Percentiles rank a stretch among this genome's conserved stretches.
Evolutionary conservation across 2,888 invertebrate genomes (phyloP).

Genomic region (Mallateleia sp.): DNA sequence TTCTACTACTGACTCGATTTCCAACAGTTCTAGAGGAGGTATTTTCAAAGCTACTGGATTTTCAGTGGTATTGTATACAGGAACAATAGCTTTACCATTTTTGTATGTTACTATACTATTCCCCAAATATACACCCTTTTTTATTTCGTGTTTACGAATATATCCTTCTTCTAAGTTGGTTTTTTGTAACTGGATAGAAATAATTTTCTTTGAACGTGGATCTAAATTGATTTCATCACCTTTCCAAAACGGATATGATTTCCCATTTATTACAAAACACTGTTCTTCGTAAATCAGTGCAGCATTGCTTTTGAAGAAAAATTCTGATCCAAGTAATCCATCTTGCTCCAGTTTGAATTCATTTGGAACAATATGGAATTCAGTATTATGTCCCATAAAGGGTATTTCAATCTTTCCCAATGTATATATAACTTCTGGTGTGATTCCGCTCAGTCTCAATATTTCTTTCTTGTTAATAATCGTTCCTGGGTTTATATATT

Average conservation of each 20-base stretch:
- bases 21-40: slow-evolving; percentile 1
- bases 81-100: not conserved
- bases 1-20: not conserved
- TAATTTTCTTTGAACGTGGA: no score
- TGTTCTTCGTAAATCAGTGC: not conserved
- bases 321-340: slow-evolving; percentile 18
- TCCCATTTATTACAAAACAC: not conserved
- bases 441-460: not conserved
- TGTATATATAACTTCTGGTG: not conserved
- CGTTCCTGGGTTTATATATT: not conserved
- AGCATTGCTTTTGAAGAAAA: not conserved
- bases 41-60: not conserved
- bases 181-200: not conserved
- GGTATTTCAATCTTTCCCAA: not conserved
- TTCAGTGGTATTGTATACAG: not conserved
- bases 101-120: not conserved
- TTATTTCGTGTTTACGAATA: not conserved
- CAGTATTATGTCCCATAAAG: not conserved
- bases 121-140: not conserved
- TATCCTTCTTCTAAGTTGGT: not conserved
- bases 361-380: slow-evolving; percentile 25
- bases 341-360: not conserved
- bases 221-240: no score
- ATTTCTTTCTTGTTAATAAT: not conserved
- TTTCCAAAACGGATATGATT: not conserved